phyloP scores from a whole-genome alignment of 2,113 vertebrate species.

The Chrysemys picta region DNA sequence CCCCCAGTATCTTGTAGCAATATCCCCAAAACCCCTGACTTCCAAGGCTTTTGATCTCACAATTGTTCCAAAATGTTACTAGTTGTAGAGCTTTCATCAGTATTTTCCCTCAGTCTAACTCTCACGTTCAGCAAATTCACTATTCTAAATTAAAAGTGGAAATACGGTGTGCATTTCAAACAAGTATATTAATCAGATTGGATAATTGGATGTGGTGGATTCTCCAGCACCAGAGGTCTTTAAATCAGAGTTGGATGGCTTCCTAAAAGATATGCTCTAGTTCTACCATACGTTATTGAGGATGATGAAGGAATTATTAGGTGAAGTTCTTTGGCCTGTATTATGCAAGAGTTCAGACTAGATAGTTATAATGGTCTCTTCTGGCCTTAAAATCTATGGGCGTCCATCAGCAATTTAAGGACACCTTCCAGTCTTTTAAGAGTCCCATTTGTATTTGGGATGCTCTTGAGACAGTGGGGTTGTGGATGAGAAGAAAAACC shows the following conservation, averaged over 20 bases:
- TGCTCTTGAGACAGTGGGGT: conserved; percentile 3
- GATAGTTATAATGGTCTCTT: not conserved
- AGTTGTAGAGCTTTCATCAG: not conserved
- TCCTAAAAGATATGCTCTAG: not conserved
- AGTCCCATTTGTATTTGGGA: not conserved
- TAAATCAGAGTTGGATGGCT: conserved; percentile 28
- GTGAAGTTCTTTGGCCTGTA: not conserved
- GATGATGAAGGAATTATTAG: not conserved
- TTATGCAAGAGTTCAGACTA: not conserved
- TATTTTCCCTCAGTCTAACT: conserved; percentile 18
- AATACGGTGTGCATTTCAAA: not conserved
- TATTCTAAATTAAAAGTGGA: not conserved
- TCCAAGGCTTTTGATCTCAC: not conserved
- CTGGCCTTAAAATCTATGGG: not conserved
- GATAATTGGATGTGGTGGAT: not conserved
- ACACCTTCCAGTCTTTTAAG: not conserved
- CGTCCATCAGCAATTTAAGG: not conserved
- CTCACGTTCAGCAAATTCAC: not conserved
- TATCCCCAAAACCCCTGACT: not conserved
- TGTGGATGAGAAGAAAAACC: not conserved
- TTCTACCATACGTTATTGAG: not conserved
- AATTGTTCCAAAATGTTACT: conserved; percentile 16
- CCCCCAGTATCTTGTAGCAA: not conserved
- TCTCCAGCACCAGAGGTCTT: conserved; percentile 7
- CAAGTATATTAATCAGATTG: not conserved